phyloP scores from a whole-genome alignment of 1,140 invertebrate genomes.

The Zaprionus camerounensis region DNA sequence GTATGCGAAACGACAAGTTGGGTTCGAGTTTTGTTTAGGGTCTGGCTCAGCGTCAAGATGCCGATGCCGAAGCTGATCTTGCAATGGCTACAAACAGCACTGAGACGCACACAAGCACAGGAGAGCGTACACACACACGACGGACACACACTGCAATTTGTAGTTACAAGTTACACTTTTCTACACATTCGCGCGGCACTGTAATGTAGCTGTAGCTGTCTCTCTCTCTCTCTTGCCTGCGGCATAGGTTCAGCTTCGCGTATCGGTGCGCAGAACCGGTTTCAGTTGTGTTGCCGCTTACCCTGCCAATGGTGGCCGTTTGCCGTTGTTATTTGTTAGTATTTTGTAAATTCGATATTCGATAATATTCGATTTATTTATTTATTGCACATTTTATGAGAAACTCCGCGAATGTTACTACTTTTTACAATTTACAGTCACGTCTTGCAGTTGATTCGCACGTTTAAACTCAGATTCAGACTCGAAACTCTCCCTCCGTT shows the following conservation, averaged over 20 bases:
- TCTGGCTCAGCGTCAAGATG: conserved; percentile 38
- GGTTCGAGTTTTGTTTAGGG: conserved; percentile 40
- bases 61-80: conserved; percentile 50
- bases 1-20: conserved; percentile 65
- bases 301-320: conserved; percentile 41
- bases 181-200: conserved; percentile 53
- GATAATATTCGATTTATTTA: conserved; percentile 22
- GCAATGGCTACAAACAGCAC: conserved; percentile 48
- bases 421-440: conserved; percentile 14
- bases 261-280: conserved; percentile 75
- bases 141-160: conserved; percentile 54
- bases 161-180: conserved; percentile 66
- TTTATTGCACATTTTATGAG: conserved; percentile 29
- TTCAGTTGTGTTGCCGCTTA: conserved; percentile 25
- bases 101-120: conserved; percentile 8
- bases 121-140: not conserved
- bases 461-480: conserved; percentile 23
- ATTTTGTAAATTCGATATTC: conserved; percentile 25
- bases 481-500: conserved; percentile 39
- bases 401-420: not conserved
- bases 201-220: conserved; percentile 57
- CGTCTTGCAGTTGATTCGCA: not conserved
- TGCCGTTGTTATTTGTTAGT: conserved; percentile 31
- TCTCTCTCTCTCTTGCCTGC: conserved; percentile 60
- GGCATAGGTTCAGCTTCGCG: conserved; percentile 34